Evolutionary conservation across 2,888 invertebrate genomes (phyloP).

Genomic region (Oxytorus armatus): DNA sequence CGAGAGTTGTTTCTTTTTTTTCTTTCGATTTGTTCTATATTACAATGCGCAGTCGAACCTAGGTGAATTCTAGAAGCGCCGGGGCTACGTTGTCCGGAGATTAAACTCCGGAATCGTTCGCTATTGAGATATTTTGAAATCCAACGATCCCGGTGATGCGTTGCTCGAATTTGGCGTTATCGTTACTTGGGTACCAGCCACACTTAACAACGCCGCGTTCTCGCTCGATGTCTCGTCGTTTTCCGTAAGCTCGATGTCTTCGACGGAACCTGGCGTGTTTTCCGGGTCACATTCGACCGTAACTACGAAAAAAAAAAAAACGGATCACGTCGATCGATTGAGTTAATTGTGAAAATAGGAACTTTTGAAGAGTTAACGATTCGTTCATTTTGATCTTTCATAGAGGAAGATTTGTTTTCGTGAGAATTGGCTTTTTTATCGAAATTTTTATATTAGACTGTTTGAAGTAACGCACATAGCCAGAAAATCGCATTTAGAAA

Average conservation of each 20-base stretch:
- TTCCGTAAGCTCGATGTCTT: constrained; percentile 80
- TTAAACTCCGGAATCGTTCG: constrained; percentile 57
- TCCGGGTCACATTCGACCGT: constrained; percentile 74
- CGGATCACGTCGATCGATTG: background rate
- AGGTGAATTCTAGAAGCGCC: constrained; percentile 50
- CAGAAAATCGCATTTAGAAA: too few relatives aligned
- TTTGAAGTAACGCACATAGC: too few relatives aligned
- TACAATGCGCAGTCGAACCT: constrained; percentile 50
- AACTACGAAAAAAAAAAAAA: constrained; percentile 64
- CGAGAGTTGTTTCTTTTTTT: constrained; percentile 4
- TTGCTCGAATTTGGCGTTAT: constrained; percentile 74
- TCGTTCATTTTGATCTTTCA: too few relatives aligned
- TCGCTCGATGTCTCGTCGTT: constrained; percentile 84
- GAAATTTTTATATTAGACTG: too few relatives aligned
- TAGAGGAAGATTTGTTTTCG: too few relatives aligned
- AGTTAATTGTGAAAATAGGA: background rate
- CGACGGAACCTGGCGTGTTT: constrained; percentile 77
- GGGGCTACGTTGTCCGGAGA: constrained; percentile 59
- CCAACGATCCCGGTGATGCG: constrained; percentile 42
- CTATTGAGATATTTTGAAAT: constrained; percentile 57
- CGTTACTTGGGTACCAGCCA: constrained; percentile 80
- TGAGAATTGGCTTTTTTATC: too few relatives aligned
- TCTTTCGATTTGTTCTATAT: constrained; percentile 18
- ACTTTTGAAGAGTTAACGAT: too few relatives aligned
- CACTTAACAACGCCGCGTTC: constrained; percentile 86